Conservation (phyloP, 2,797 vertebrate species). For the Centropyge bicolor region DNA sequence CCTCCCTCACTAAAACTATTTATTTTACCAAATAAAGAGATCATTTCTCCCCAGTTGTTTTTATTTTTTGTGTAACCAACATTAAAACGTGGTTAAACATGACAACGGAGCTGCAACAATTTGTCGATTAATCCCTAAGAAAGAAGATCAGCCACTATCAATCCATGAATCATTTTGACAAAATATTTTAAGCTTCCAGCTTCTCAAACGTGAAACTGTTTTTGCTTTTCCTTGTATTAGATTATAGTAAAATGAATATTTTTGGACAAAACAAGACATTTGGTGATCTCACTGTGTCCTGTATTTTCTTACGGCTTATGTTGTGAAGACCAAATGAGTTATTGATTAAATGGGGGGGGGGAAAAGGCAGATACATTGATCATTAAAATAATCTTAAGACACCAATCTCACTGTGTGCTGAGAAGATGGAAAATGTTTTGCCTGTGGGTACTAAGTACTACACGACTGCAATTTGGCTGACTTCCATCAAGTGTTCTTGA, state of each 20-base stretch:
- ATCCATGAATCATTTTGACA: neutral
- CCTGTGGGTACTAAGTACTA: neutral
- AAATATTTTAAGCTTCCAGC: neutral
- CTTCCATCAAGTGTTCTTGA: neutral
- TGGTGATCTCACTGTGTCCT: neutral
- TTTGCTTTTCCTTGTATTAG: neutral
- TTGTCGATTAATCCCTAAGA: neutral
- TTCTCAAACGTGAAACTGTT: neutral
- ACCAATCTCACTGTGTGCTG: neutral
- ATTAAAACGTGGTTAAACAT: constrained; percentile 50
- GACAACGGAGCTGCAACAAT: neutral
- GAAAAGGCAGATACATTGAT: neutral
- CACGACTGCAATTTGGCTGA: neutral
- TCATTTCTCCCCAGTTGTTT: constrained; percentile 29
- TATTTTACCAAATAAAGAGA: constrained; percentile 67
- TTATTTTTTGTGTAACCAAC: constrained; percentile 33
- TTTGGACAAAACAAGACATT: neutral
- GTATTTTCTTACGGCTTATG: neutral
- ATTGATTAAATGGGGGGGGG: neutral
- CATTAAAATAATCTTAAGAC: neutral
- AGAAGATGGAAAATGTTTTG: neutral
- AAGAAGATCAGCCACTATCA: neutral
- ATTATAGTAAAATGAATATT: neutral
- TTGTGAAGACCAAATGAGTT: neutral
- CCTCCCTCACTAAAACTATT: constrained; percentile 18